These are phyloP conservation scores for Drosophila bocqueti DNA, from an alignment of 1,140 invertebrate species.

Conservation along the genomic window DNA sequence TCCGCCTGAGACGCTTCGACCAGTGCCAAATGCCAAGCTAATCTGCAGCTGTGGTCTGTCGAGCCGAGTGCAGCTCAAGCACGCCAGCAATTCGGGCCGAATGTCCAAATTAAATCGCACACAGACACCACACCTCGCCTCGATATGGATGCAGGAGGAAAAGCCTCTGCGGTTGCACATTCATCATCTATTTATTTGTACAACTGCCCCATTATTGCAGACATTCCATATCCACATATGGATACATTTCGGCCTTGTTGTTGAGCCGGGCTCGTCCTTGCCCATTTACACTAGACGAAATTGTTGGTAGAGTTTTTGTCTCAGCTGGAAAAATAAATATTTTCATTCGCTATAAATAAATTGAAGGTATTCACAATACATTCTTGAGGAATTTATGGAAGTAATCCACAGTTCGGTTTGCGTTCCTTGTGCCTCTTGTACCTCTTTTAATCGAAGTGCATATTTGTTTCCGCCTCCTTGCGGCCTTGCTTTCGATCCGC, in stretches of 20 bases:
- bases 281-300: neutral
- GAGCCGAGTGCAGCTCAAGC: constrained; percentile 20
- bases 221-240: neutral
- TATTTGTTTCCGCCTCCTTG: neutral
- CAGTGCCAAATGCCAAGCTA: constrained; percentile 26
- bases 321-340: neutral
- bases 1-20: constrained; percentile 5
- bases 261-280: constrained; percentile 4
- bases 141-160: constrained; percentile 20
- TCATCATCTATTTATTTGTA: constrained; percentile 69
- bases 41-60: constrained; percentile 11
- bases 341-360: neutral
- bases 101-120: constrained; percentile 66
- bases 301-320: neutral
- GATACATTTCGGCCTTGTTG: constrained; percentile 28
- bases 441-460: neutral
- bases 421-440: no score
- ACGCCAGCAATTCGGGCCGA: constrained; percentile 32
- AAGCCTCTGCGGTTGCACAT: constrained; percentile 59
- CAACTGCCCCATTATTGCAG: neutral
- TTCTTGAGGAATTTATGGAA: neutral
- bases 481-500: constrained; percentile 28
- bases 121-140: constrained; percentile 39
- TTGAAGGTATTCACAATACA: neutral
- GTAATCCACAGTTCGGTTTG: neutral